Percentiles rank a stretch among this genome's conserved stretches.
Evolutionary conservation across 2,113 vertebrate genomes (phyloP).

Genomic region (Melospiza georgiana): DNA sequence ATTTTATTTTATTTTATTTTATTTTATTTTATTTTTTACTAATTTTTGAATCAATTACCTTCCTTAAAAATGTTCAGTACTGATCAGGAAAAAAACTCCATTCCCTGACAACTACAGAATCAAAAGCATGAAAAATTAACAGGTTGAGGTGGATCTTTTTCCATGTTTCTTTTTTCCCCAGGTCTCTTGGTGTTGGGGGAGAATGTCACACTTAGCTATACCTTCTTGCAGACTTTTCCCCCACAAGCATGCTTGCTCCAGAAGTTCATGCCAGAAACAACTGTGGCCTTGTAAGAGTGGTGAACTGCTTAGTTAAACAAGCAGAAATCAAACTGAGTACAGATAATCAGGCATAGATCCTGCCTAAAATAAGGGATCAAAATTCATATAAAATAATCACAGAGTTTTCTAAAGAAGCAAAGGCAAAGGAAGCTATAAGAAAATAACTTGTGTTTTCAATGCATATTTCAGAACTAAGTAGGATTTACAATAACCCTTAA

Average conservation of each 20-base stretch:
- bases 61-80: not conserved
- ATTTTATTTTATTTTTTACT: not conserved
- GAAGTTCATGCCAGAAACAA: not conserved
- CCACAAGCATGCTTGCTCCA: not conserved
- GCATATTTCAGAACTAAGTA: not conserved
- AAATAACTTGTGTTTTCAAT: not conserved
- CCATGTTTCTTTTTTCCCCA: fast-evolving
- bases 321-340: not conserved
- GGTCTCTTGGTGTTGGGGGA: not conserved
- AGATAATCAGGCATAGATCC: not conserved
- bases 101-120: not conserved
- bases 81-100: not conserved
- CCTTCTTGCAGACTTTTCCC: not conserved
- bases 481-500: not conserved
- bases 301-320: not conserved
- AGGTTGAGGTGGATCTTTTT: not conserved
- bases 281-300: too few species aligned
- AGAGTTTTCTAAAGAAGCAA: not conserved
- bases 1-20: too few species aligned
- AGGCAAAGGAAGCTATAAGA: not conserved
- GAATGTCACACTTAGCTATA: not conserved
- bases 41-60: too few species aligned
- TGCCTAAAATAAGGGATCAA: not conserved
- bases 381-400: not conserved
- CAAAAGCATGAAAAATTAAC: not conserved